These are phyloP conservation scores for Ephialtes manifestator DNA, from an alignment of 2,888 invertebrate genomes.

Conservation along the genomic window DNA sequence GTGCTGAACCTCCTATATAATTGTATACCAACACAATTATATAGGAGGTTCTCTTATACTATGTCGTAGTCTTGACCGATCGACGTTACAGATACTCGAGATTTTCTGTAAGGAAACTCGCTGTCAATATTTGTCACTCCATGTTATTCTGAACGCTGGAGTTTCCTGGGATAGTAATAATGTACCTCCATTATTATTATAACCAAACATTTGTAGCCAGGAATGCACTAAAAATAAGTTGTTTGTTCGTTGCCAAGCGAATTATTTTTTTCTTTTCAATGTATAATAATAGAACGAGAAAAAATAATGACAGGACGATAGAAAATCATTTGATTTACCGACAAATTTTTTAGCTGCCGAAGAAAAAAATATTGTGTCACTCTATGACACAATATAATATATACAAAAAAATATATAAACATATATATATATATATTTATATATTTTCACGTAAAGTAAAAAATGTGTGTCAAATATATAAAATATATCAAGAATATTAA, in stretches of 20 bases:
- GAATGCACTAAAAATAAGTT: background rate
- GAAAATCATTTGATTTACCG: background rate
- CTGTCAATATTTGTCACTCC: background rate
- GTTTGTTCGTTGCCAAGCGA: too few relatives aligned
- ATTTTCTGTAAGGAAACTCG: slow-evolving; percentile 1
- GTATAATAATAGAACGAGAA: too few relatives aligned
- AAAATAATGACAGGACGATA: background rate
- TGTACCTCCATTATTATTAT: background rate
- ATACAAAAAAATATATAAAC: too few relatives aligned
- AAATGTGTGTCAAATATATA: too few relatives aligned
- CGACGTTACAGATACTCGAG: background rate
- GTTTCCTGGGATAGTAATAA: background rate
- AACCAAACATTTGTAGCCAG: background rate
- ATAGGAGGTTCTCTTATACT: background rate
- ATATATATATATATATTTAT: too few relatives aligned
- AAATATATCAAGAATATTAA: too few relatives aligned
- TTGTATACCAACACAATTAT: background rate
- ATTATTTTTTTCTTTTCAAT: background rate
- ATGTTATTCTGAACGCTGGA: background rate
- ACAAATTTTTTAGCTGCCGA: too few relatives aligned
- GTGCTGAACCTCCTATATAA: background rate
- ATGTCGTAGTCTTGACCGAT: background rate
- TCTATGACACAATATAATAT: too few relatives aligned
- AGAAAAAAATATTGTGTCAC: too few relatives aligned
- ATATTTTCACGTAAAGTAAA: too few relatives aligned